Evolutionary conservation across 2,888 invertebrate species (phyloP), one percentile per base, ranked within the genome.

Genomic region (Andrena chrysosceles): DNA sequence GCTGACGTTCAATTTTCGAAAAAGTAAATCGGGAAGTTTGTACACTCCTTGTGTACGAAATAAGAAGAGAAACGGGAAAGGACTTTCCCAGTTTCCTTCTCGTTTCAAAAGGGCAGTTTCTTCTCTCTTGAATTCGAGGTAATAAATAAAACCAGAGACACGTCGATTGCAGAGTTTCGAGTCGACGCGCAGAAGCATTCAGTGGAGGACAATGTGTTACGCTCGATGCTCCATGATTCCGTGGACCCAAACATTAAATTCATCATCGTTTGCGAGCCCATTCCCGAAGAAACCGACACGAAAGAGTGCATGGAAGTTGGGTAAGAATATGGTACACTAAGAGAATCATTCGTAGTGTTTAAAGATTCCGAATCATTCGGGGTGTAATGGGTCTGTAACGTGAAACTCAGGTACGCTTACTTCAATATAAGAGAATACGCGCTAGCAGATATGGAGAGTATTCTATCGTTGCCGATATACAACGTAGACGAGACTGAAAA

Each of bases 241-340:
- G 72, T 76, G 2, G 88, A 87, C 83, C 90, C 93, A 6, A 88
- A 81, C 26, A 83, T 93, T 1, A 91, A 81, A 82, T 93, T 93
- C 75, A 83, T 87, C 35, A 26, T 93, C 33, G 89, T 93, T 7
- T 90, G 91, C 66, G 93, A 93, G 75, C 93, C 93, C 3, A 63
- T 89, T 26, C 85, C 87, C 0, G 90, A 91, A 2, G 91, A 91
- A 64, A 88, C 85, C 54, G 83, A 91, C 13, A 64, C 72, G 16
- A 90, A 92, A 74, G 93, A 93, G 29, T 93, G 93, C 72, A 80
- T 87, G 8, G 93, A 93, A 87, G 79, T 93, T 31, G 93, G 93
- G 93, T 93, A 62, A 78, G 85, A 16, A 1, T 13, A 13, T 3
- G 13, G 4, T 4, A 13, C 16, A 13, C 13, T 13, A 62, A 0